These are phyloP conservation scores for Prorops nasuta DNA, from an alignment of 1,140 invertebrate genomes.

Conservation along the genomic window DNA sequence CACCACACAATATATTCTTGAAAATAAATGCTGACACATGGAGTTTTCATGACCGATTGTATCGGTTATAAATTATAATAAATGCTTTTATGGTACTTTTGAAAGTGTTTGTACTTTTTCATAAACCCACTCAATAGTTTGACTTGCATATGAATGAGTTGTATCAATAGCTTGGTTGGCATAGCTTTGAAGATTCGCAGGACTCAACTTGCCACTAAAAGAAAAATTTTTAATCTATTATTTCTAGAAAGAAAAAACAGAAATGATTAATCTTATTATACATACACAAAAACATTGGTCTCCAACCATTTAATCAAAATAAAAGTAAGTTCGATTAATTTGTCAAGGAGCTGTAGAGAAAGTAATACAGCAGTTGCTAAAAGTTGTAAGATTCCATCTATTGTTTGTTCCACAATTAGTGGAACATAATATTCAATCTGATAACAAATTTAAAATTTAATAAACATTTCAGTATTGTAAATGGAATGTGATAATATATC, in stretches of 20 bases:
- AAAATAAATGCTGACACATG: constrained; percentile 41
- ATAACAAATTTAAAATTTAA: constrained; percentile 15
- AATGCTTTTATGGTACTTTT: constrained; percentile 62
- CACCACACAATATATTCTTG: constrained; percentile 37
- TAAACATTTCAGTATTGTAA: constrained; percentile 1
- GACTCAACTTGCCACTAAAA: constrained; percentile 73
- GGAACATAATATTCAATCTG: constrained; percentile 71
- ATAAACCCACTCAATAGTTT: constrained; percentile 72
- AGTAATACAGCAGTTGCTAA: no score
- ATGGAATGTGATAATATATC: not conserved
- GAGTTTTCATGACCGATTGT: constrained; percentile 22
- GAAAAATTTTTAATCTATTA: constrained; percentile 8
- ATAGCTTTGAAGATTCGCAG: constrained; percentile 69
- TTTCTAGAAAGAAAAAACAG: not conserved
- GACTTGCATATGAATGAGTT: constrained; percentile 61
- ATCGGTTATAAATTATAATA: constrained; percentile 11
- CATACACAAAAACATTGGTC: constrained; percentile 77
- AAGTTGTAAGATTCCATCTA: no score
- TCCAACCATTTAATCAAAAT: constrained; percentile 57
- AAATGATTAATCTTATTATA: constrained; percentile 29
- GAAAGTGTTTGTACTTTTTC: constrained; percentile 71
- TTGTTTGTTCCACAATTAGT: no score
- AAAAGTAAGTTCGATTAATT: constrained; percentile 38
- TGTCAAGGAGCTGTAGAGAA: constrained; percentile 30
- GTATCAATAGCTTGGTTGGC: constrained; percentile 65